Evolutionary conservation across 2,888 invertebrate species (phyloP).

Genomic region (Mylabris sibirica): DNA sequence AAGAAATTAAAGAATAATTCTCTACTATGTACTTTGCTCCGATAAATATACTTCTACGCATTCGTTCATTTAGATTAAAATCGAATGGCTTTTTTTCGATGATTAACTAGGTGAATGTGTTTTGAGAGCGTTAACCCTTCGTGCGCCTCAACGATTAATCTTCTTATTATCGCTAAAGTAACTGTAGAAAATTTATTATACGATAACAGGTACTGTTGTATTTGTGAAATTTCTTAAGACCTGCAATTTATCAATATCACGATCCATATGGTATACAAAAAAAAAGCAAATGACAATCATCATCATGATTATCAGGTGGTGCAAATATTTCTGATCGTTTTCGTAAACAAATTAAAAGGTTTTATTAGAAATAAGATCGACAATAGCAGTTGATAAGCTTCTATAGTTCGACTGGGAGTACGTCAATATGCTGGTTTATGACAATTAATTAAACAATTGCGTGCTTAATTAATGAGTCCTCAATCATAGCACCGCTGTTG

Average conservation of each 20-base stretch:
- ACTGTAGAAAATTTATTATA: background rate
- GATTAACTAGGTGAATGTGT: background rate
- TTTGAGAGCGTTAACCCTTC: constrained; percentile 3
- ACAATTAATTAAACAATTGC: constrained; percentile 9
- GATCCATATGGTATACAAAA: background rate
- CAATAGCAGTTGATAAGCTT: background rate
- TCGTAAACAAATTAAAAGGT: background rate
- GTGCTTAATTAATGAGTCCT: background rate
- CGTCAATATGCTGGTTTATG: background rate
- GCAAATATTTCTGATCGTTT: background rate
- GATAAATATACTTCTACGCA: too few species aligned
- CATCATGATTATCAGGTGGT: background rate
- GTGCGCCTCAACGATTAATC: background rate
- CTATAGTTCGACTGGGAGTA: background rate
- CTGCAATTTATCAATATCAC: background rate
- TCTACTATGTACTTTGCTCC: too few species aligned
- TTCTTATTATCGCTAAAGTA: background rate
- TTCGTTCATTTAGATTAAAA: too few species aligned
- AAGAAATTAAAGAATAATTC: too few species aligned
- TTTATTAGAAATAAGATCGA: background rate
- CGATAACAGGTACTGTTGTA: constrained; percentile 4
- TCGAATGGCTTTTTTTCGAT: background rate
- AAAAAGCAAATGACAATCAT: background rate
- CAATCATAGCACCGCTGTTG: background rate
- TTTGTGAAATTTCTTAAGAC: background rate